Evolutionary conservation across 1,140 invertebrate genomes (phyloP).

Genomic region (Drosophila fuyamai): DNA sequence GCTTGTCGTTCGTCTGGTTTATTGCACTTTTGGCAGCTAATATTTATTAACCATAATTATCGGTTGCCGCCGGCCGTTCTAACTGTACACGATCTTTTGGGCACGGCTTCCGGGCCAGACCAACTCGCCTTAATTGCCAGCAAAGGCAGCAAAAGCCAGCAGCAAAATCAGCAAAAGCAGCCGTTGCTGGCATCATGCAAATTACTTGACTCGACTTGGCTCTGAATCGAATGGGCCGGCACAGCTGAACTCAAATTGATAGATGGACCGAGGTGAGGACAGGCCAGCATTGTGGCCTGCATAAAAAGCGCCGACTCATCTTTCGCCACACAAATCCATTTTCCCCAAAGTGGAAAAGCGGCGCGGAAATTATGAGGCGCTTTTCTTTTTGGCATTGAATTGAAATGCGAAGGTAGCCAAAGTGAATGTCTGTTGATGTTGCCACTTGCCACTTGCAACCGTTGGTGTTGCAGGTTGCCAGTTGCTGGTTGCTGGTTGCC

Average conservation of each 20-base stretch:
- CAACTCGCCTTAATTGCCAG: conserved; percentile 51
- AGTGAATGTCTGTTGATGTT: conserved; percentile 63
- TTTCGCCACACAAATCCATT: conserved; percentile 49
- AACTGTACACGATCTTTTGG: conserved; percentile 57
- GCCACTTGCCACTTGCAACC: conserved; percentile 46
- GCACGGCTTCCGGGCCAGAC: conserved; percentile 65
- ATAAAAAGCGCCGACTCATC: conserved; percentile 59
- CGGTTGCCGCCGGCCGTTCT: conserved; percentile 44
- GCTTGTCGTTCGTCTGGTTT: conserved; percentile 59
- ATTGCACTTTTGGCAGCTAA: conserved; percentile 77
- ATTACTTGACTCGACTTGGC: conserved; percentile 19
- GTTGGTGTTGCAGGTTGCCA: conserved; percentile 15
- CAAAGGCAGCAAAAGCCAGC: background rate
- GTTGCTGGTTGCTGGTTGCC: conserved; percentile 14
- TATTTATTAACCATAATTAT: conserved; percentile 78
- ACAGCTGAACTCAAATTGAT: conserved; percentile 33
- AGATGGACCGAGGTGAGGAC: conserved; percentile 30
- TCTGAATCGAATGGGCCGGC: conserved; percentile 1
- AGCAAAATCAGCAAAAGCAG: background rate
- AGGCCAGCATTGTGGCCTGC: conserved; percentile 10
- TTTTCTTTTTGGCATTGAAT: conserved; percentile 70
- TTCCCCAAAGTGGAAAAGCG: conserved; percentile 28
- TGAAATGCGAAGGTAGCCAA: conserved; percentile 36
- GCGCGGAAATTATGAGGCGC: conserved; percentile 65
- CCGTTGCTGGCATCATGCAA: conserved; percentile 18